A percentile compares a stretch with the other conserved stretches of the same genome.
Evolutionary conservation across 2,797 vertebrate species (phyloP).

Genomic region (Pelodytes ibericus): DNA sequence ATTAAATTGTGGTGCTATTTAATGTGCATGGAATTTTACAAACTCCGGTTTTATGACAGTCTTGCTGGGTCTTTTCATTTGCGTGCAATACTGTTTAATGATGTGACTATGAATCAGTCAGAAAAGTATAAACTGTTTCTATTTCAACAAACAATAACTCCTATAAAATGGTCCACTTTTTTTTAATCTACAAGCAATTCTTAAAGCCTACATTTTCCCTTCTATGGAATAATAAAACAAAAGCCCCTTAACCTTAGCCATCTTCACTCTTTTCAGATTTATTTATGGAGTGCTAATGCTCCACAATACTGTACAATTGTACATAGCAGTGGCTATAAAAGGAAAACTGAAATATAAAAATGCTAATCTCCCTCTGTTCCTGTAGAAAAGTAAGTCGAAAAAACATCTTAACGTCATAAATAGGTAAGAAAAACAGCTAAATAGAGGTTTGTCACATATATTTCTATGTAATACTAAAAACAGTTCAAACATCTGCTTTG

Average conservation of each 20-base stretch:
- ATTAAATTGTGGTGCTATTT: constrained; percentile 45
- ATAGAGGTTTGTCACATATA: no score
- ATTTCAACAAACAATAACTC: constrained; percentile 29
- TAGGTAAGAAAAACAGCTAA: no score
- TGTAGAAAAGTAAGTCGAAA: no score
- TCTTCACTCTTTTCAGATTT: no score
- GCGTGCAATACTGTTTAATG: constrained; percentile 48
- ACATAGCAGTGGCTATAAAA: no score
- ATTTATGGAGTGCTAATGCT: no score
- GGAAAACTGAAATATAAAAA: no score
- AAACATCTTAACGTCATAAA: no score
- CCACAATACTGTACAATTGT: no score
- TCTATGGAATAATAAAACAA: constrained; percentile 25
- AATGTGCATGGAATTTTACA: constrained; percentile 49
- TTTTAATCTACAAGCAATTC: constrained; percentile 26
- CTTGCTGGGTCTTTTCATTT: constrained; percentile 44
- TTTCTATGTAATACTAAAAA: no score
- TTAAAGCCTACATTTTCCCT: constrained; percentile 16
- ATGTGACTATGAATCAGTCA: constrained; percentile 42
- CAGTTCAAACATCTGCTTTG: no score
- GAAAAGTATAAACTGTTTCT: constrained; percentile 32
- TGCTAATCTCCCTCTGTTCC: no score
- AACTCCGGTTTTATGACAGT: constrained; percentile 41
- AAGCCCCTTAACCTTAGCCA: neutral
- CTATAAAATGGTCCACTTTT: constrained; percentile 26